Evolutionary conservation across 2,888 invertebrate genomes (phyloP), one percentile per base, ranked within the genome.

Genomic region (Spicauda simplicius): DNA sequence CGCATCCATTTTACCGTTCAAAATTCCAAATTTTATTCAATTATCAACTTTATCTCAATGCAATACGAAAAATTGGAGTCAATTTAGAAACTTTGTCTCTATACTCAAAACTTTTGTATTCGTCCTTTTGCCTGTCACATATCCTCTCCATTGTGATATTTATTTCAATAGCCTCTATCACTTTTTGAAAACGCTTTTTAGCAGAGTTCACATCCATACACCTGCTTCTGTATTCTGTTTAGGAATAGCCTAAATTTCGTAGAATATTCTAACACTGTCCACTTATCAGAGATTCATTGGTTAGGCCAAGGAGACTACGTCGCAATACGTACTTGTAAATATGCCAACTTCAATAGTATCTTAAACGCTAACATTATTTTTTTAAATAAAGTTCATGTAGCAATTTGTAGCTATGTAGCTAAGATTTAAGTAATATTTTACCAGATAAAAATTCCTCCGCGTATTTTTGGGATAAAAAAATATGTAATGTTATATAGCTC

Each of bases 111-210:
- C 87, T 85, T 85, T 93, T 91, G 86, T 92, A 77, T 74, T 73
- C 76, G 88, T 90, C 85, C 91, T 91, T 88, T 86, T 86, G 86
- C 83, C 85, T 93, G 93, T 93, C 93, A 92, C 90, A 92, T 91
- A 90, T 90, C 89, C 91, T 90, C 80, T 80, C 86, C 76, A 90
- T 92, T 93, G 92, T 92, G 80, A 85, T 86, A 82, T 82, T 82
- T 77, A 79, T 81, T 85, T 90, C 85, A 87, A 91, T 88, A 83
- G 86, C 77, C 79, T 81, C 82, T 81, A 85, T 86, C 80, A 80
- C 78, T 81, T 87, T 88, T 87, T 83, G 75, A 78, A 60, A 80
- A 74, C 75, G 76, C 82, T 79, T 80, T 79, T 77, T 83, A 76
- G 78, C 77, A 89, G 87, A 50, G 66, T 66, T 61, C 66, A 61